These are phyloP conservation scores for cattle (Bos taurus) DNA, from an alignment of 2,113 vertebrate genomes.

Conservation along the genomic window ARS-UCD2.0 NC_037357.1:116025001-116025500, in stretches of 20 bases:
- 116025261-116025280: background rate
- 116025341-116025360: background rate
- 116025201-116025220: background rate
- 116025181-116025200: background rate
- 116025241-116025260: background rate
- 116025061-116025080: background rate
- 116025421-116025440: background rate
- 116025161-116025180: background rate
- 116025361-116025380: background rate
- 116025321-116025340: background rate
- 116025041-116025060: background rate
- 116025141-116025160: background rate
- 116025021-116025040: background rate
- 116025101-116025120: background rate
- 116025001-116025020: background rate
- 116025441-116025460: background rate
- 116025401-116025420: background rate
- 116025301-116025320: background rate
- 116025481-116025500: background rate
- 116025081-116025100: background rate
- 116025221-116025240: background rate
- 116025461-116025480: background rate
- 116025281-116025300: background rate
- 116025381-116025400: background rate
- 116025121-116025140: background rate